These are phyloP conservation scores for Rhabdornis inornatus DNA, from an alignment of 2,113 vertebrate genomes.

Conservation along the genomic window DNA sequence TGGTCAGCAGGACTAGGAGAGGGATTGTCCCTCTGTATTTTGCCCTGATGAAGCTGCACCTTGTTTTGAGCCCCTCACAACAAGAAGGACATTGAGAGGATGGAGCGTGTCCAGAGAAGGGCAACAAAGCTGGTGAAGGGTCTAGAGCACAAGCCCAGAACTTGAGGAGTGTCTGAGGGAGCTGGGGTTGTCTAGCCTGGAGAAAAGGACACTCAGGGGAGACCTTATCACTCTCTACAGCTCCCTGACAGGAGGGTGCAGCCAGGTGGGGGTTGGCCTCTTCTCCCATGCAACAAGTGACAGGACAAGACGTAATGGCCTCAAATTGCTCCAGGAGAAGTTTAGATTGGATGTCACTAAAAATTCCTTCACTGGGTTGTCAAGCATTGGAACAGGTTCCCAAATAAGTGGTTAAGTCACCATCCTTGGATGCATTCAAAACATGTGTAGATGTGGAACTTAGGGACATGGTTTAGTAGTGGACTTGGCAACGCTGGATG, in stretches of 20 bases:
- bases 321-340: neutral
- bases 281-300: neutral
- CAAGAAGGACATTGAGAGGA: neutral
- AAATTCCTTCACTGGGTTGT: neutral
- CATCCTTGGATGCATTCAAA: neutral
- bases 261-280: fast-evolving
- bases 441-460: neutral
- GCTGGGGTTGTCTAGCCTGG: no score
- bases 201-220: neutral
- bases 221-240: neutral
- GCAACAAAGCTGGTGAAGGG: fast-evolving
- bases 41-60: neutral
- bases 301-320: neutral
- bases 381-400: neutral
- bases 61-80: neutral
- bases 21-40: fast-evolving
- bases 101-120: fast-evolving
- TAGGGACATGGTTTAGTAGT: neutral
- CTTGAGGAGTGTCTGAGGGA: neutral
- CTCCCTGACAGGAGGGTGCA: neutral
- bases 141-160: neutral
- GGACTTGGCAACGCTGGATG: neutral
- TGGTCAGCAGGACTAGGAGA: neutral
- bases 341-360: neutral
- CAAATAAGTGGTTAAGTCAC: neutral